Evolutionary conservation across 1,140 invertebrate species (phyloP), one percentile per base, ranked within the genome.

Genomic region (Tetranychus cinnabarinus): DNA sequence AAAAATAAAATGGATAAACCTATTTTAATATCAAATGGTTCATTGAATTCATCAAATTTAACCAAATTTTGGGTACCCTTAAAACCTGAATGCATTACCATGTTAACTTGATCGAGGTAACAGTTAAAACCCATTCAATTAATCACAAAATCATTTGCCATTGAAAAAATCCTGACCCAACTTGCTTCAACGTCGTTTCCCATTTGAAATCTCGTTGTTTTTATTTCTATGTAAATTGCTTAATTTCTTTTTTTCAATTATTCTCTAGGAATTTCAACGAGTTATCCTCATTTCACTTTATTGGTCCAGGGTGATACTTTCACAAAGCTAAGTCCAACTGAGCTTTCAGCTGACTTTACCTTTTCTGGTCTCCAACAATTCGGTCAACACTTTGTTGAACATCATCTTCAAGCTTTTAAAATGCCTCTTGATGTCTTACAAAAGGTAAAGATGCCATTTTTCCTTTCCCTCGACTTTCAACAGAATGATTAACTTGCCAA

Each of bases 291-390:
- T 71, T 95, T 95, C 75, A 90, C 91, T 66, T 86, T 95, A 62
- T 71, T 93, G 62, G 88, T 86, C 80, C 80, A 88, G 70, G 89
- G 88, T 50, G 82, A 88, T 58, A 78, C 82, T 45, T 59, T 58
- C 10, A 63, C 88, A 72, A 78, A 87, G 56, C 71, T 92, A 5
- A 87, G 90, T 68, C 89, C 89, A 23, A 92, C 88, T 15, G 86
- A 92, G 72, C 72, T 95, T 61, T 86, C 88, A 15, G 86, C 88
- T 34, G 88, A 93, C 68, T 89, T 85, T 79, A 88, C 86, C 2
- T 95, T 92, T 72, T 85, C 86, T 2, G 86, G 86, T 3, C 75
- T 95, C 12, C 88, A 95, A 72, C 93, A 91, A 73, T 95, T 92
- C 72, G 90, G 90, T 15, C 86, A 92, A 76, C 86, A 85, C 58